phyloP scores from a whole-genome alignment of 2,888 invertebrate species.

The Lasioglossum marginatum region DNA sequence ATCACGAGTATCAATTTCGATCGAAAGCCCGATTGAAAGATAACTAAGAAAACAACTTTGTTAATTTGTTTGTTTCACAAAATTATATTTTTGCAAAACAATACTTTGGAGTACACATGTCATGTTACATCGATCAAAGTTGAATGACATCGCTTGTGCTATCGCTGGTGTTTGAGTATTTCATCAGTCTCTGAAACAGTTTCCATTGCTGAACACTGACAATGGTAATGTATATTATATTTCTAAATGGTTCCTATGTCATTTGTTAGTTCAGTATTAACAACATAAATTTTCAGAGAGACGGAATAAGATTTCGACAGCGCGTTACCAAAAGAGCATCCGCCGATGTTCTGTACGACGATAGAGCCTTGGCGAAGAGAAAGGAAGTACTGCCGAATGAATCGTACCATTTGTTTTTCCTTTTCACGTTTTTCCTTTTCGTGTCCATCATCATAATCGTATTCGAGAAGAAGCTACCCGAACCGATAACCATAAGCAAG shows the following conservation, averaged over 20 bases:
- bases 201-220: constrained; percentile 11
- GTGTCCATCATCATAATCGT: constrained; percentile 86
- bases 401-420: constrained; percentile 85
- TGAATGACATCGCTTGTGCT: not conserved
- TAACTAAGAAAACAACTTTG: not conserved
- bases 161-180: constrained; percentile 12
- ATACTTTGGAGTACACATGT: not conserved
- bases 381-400: constrained; percentile 83
- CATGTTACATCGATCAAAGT: not conserved
- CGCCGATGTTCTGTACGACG: constrained; percentile 73
- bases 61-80: not conserved
- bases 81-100: not conserved
- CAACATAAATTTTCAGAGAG: constrained; percentile 71
- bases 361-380: constrained; percentile 71
- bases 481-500: constrained; percentile 84
- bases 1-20: constrained; percentile 7
- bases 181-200: constrained; percentile 39
- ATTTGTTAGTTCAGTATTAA: not conserved
- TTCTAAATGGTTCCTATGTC: not conserved
- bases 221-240: constrained; percentile 42
- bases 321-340: constrained; percentile 71
- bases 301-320: constrained; percentile 80
- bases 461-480: constrained; percentile 87
- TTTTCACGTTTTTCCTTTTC: constrained; percentile 85
- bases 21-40: not conserved